These are phyloP conservation scores for Ceramica pisi DNA, from an alignment of 2,888 invertebrate genomes.

Conservation along the genomic window DNA sequence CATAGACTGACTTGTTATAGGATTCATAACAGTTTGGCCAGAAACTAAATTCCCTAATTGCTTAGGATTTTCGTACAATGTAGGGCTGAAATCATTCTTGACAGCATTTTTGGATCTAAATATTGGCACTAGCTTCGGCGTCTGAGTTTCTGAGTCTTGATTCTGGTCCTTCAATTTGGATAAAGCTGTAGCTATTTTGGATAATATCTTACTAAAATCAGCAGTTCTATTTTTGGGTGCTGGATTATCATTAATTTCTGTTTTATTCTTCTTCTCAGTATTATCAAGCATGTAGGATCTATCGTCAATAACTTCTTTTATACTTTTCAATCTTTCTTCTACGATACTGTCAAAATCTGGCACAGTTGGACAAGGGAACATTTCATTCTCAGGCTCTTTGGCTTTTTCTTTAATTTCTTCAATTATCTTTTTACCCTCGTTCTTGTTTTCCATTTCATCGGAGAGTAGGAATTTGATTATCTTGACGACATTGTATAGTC, in stretches of 20 bases:
- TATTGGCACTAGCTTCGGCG: constrained; percentile 57
- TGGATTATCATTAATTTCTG: background rate
- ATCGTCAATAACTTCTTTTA: constrained; percentile 39
- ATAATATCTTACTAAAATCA: constrained; percentile 47
- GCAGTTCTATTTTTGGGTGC: constrained; percentile 46
- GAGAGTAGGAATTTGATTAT: constrained; percentile 64
- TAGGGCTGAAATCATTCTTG: constrained; percentile 30
- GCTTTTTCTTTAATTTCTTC: constrained; percentile 28
- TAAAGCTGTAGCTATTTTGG: constrained; percentile 54
- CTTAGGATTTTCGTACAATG: constrained; percentile 33
- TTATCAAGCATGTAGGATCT: constrained; percentile 30
- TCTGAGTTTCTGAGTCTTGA: constrained; percentile 35
- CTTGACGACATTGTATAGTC: constrained; percentile 63
- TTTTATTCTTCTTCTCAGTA: constrained; percentile 34
- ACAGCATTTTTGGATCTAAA: constrained; percentile 28
- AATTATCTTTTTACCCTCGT: background rate
- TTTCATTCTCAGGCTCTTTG: constrained; percentile 16
- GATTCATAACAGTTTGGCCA: constrained; percentile 40
- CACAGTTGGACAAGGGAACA: background rate
- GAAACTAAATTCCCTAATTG: constrained; percentile 35
- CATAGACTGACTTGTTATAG: constrained; percentile 41
- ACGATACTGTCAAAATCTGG: constrained; percentile 42
- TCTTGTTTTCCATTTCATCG: constrained; percentile 53
- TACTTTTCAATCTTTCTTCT: constrained; percentile 39
- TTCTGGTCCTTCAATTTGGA: constrained; percentile 54